phyloP scores from a whole-genome alignment of 2,113 vertebrate genomes.

The Hippocampus mohnikei region DNA sequence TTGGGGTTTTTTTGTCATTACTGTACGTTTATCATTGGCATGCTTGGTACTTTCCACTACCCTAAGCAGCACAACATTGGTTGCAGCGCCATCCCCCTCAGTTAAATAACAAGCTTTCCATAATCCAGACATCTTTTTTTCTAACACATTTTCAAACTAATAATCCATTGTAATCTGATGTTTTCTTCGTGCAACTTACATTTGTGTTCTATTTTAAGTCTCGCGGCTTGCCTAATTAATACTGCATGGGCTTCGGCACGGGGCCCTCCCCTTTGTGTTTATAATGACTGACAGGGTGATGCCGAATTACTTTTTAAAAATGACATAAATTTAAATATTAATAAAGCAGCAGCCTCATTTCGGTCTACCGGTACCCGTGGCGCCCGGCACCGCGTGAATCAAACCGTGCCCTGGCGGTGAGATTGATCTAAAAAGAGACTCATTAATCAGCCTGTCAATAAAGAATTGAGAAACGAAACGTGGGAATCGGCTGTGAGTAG shows the following conservation, averaged over 20 bases:
- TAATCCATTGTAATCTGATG: neutral
- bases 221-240: conserved; percentile 59
- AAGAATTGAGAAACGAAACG: neutral
- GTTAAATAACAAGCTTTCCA: no score
- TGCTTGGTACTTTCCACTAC: no score
- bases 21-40: no score
- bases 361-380: conserved; percentile 33
- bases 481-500: neutral
- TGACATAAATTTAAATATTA: conserved; percentile 73
- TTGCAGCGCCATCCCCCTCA: no score
- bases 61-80: no score
- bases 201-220: conserved; percentile 26
- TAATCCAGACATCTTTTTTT: neutral
- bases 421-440: conserved; percentile 38
- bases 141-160: neutral
- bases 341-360: conserved; percentile 46
- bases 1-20: no score
- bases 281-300: conserved; percentile 62
- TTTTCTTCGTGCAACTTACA: conserved; percentile 1
- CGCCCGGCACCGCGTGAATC: conserved; percentile 10
- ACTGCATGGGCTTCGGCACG: conserved; percentile 59
- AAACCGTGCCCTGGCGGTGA: conserved; percentile 16
- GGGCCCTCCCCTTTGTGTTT: conserved; percentile 54
- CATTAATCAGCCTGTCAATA: conserved; percentile 27
- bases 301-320: conserved; percentile 73